A percentile compares a stretch with the other conserved stretches of the same genome.
Conservation (phyloP, 2,113 vertebrate species). For the Sinocyclocheilus rhinocerous region DNA sequence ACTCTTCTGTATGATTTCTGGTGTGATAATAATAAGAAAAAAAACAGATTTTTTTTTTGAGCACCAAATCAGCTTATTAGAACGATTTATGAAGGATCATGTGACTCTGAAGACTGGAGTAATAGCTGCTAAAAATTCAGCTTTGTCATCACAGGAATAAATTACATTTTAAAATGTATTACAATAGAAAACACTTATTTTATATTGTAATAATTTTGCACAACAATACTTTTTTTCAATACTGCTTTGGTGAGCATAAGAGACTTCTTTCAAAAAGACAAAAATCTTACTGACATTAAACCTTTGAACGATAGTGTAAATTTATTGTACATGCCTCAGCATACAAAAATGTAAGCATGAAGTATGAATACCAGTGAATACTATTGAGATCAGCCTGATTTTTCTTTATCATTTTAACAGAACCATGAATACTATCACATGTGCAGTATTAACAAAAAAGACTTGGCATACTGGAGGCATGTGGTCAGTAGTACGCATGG, state of each 20-base stretch:
- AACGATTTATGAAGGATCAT: no score
- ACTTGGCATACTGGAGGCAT: background rate
- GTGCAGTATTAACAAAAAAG: background rate
- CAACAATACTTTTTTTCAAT: background rate
- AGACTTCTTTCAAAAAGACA: background rate
- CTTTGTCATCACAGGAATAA: no score
- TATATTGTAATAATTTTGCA: background rate
- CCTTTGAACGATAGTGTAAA: background rate
- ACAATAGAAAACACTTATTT: no score
- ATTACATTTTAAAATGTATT: no score
- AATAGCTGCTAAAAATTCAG: no score
- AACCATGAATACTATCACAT: background rate
- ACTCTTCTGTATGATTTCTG: background rate
- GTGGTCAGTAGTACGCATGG: slow-evolving; percentile 2
- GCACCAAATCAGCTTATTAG: no score
- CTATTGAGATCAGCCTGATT: background rate
- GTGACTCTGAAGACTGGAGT: no score
- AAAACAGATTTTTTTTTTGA: no score
- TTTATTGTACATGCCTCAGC: background rate
- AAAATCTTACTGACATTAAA: background rate
- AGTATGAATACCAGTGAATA: background rate
- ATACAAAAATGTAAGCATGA: background rate
- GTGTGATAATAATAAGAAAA: no score
- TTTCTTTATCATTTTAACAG: background rate
- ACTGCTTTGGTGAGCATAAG: background rate